phyloP scores from a whole-genome alignment of 2,888 invertebrate species.

The Drosophila rellima region DNA sequence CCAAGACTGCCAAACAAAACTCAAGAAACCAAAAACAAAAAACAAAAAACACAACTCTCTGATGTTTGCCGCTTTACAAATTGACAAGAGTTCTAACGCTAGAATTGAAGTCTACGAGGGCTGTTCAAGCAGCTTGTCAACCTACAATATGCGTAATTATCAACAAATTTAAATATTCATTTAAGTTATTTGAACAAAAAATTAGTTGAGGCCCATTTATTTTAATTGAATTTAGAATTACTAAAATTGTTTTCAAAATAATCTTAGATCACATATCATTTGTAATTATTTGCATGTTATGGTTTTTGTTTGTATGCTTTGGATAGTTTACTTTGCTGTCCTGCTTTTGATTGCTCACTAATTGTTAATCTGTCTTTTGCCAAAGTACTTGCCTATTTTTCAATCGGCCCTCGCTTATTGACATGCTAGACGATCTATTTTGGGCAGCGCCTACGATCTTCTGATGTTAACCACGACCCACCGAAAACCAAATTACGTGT shows the following conservation, averaged over 20 bases:
- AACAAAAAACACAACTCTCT: conserved; percentile 29
- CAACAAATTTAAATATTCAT: not conserved
- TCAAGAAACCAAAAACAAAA: conserved; percentile 44
- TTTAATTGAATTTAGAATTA: no score
- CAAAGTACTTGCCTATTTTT: not conserved
- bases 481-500: conserved; percentile 70
- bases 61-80: conserved; percentile 78
- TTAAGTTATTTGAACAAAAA: no score
- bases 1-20: conserved; percentile 31
- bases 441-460: conserved; percentile 58
- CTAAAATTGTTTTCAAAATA: no score
- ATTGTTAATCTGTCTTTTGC: not conserved
- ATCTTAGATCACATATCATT: no score
- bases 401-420: conserved; percentile 40
- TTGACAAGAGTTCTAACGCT: conserved; percentile 74
- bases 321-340: not conserved
- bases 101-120: conserved; percentile 46
- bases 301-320: no score
- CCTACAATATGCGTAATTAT: not conserved
- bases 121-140: conserved; percentile 12
- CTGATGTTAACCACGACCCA: conserved; percentile 46
- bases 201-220: no score
- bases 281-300: no score
- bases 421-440: conserved; percentile 45
- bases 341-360: not conserved